A percentile compares a stretch with the other conserved stretches of the same genome.
Evolutionary conservation across 2,888 invertebrate species (phyloP).

Genomic region (Prosapia bicincta): DNA sequence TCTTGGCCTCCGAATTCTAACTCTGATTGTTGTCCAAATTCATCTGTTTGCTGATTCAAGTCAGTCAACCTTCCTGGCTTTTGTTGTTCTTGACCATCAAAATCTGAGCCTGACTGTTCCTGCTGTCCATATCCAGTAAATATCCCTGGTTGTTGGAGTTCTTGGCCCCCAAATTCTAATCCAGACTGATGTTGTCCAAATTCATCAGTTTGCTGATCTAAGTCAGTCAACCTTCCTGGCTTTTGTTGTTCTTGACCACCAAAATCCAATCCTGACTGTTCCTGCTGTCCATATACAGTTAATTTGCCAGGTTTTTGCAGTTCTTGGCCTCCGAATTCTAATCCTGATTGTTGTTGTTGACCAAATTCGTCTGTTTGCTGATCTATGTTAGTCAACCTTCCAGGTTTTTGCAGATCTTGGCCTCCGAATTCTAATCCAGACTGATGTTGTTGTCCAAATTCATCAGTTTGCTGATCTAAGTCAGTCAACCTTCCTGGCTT

Average conservation of each 20-base stretch:
- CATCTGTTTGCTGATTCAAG: background rate
- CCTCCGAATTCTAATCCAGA: slow-evolving; percentile 30
- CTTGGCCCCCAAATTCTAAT: slow-evolving; percentile 33
- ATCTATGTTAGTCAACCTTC: slow-evolving; percentile 25
- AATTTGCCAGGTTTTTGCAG: too few relatives aligned
- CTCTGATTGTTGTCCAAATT: slow-evolving; percentile 30
- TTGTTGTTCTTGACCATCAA: background rate
- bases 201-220: slow-evolving; percentile 22
- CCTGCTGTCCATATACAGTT: slow-evolving; percentile 40
- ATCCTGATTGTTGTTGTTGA: slow-evolving; percentile 32
- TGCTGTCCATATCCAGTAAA: too few relatives aligned
- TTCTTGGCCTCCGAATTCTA: slow-evolving; percentile 33
- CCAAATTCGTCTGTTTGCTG: slow-evolving; percentile 23
- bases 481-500: background rate
- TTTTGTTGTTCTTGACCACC: background rate
- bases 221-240: slow-evolving; percentile 23
- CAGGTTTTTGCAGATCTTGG: background rate
- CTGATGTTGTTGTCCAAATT: slow-evolving; percentile 38
- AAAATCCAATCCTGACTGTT: slow-evolving; percentile 30
- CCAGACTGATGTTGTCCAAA: slow-evolving; percentile 32
- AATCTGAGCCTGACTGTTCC: background rate
- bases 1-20: slow-evolving; percentile 2
- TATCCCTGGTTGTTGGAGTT: too few relatives aligned
- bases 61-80: background rate
- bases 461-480: slow-evolving; percentile 14